Evolutionary conservation across 2,888 invertebrate species (phyloP), one percentile per base, ranked within the genome.

Genomic region (Orgyia antiqua): DNA sequence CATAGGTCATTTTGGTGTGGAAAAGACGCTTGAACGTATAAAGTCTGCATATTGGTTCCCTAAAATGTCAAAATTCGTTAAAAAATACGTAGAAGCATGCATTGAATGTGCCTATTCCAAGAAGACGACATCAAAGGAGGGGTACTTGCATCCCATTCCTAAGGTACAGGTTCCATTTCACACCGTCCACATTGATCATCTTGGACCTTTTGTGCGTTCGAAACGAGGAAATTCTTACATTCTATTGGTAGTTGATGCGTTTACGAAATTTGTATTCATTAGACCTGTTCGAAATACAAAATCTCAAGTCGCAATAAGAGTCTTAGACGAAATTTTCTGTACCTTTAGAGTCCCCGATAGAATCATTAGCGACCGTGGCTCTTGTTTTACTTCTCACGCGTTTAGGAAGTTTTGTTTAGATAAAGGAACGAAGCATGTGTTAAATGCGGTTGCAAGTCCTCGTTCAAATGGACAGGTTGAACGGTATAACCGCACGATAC

Each of bases 181-280:
- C 15, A 68, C 29, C n/a, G n/a, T n/a, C n/a, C n/a, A n/a, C n/a
- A n/a, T n/a, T n/a, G n/a, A n/a, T n/a, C n/a, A n/a, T n/a, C 25
- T 62, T 1, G 60, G 60, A 0, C 62, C 62, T 4, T 63, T 60
- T 30, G 53, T 58, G 9, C 39, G 42, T 5, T 57, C 54, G n/a
- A 50, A 33, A 23, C 36, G 29, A 1, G 42, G 46, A 7, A n/a
- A n/a, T 28, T 36, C 42, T 3, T 26, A 59, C 13, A 25, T 58
- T 5, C 10, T 42, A 10, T 25, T 17, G 1, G 19, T 39, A 1
- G 30, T 35, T 13, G 35, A 39, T 20, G 11, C 28, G 0, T 42
- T 42, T 15, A 38, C 33, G 1, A 36, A 33, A 13, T 42, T 35
- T 15, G 2, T 25, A n/a, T 25, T 13, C 15, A 25, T 13, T 10